Evolutionary conservation across 2,113 vertebrate genomes (phyloP).

Genomic region (Nematolebias whitei): DNA sequence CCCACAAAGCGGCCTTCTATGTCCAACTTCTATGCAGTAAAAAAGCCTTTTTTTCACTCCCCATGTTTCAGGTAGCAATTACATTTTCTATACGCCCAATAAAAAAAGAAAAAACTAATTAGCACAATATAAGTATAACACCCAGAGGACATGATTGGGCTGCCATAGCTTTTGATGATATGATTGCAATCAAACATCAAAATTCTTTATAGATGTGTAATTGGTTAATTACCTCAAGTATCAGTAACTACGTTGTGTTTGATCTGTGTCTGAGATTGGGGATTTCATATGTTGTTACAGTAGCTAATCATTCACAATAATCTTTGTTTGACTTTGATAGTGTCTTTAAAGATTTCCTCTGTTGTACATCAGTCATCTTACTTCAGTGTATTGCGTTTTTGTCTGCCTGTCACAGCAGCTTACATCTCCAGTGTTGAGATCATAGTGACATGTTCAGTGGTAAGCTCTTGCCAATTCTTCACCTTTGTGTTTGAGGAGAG

Average conservation of each 20-base stretch:
- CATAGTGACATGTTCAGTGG: conserved; percentile 21
- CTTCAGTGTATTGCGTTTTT: conserved; percentile 7
- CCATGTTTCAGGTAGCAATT: conserved; percentile 2
- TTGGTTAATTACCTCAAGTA: conserved; percentile 49
- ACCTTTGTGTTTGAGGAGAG: conserved; percentile 42
- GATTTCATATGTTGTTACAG: conserved; percentile 40
- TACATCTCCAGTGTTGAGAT: conserved; percentile 12
- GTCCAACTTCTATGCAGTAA: neutral
- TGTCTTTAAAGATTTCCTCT: conserved; percentile 19
- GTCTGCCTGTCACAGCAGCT: conserved; percentile 15
- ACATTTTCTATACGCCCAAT: conserved; percentile 11
- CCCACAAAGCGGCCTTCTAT: too few relatives aligned
- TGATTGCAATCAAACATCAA: conserved; percentile 45
- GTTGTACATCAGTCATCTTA: neutral
- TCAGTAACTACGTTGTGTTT: conserved; percentile 45
- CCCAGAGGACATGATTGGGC: neutral
- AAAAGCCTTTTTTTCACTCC: neutral
- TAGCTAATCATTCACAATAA: conserved; percentile 32
- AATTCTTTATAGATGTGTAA: conserved; percentile 44
- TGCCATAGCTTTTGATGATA: conserved; percentile 22
- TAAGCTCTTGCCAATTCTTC: conserved; percentile 50
- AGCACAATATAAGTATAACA: conserved; percentile 16
- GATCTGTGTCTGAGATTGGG: conserved; percentile 42
- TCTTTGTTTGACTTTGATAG: conserved; percentile 34
- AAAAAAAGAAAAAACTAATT: conserved; percentile 5